Evolutionary conservation across 2,888 invertebrate genomes (phyloP).

Genomic region (Leptopilina myrica): DNA sequence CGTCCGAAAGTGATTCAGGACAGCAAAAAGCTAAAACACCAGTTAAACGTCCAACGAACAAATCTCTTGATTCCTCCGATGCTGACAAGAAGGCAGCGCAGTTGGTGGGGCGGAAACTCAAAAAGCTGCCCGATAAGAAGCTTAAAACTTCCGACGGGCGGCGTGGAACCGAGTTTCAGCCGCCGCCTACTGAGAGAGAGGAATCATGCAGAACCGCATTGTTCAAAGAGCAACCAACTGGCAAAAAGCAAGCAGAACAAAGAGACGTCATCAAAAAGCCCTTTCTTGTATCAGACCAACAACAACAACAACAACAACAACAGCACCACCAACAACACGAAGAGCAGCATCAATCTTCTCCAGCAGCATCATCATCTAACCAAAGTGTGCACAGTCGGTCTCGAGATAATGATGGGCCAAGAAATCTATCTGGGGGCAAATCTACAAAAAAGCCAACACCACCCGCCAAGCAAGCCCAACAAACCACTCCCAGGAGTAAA

Average conservation of each 20-base stretch:
- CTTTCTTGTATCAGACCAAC: slow-evolving; percentile 56
- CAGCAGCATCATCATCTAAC: slow-evolving; percentile 63
- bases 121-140: slow-evolving; percentile 88
- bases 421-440: slow-evolving; percentile 74
- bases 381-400: slow-evolving; percentile 73
- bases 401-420: slow-evolving; percentile 76
- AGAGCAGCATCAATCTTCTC: slow-evolving; percentile 60
- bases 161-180: slow-evolving; percentile 84
- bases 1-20: slow-evolving; percentile 71
- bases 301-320: slow-evolving; percentile 66
- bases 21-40: slow-evolving; percentile 56
- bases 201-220: slow-evolving; percentile 79
- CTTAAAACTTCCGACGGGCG: slow-evolving; percentile 90
- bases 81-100: slow-evolving; percentile 50
- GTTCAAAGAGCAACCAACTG: slow-evolving; percentile 72
- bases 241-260: slow-evolving; percentile 77
- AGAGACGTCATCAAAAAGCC: slow-evolving; percentile 51
- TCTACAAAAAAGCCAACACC: slow-evolving; percentile 71
- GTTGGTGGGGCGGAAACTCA: slow-evolving; percentile 77
- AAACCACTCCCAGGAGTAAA: slow-evolving; percentile 61
- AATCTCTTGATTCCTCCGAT: slow-evolving; percentile 43
- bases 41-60: slow-evolving; percentile 39
- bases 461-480: slow-evolving; percentile 67
- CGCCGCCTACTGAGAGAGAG: slow-evolving; percentile 87
- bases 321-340: slow-evolving; percentile 74